Conservation (phyloP, 2,113 vertebrate genomes). For the Motacilla alba region DNA sequence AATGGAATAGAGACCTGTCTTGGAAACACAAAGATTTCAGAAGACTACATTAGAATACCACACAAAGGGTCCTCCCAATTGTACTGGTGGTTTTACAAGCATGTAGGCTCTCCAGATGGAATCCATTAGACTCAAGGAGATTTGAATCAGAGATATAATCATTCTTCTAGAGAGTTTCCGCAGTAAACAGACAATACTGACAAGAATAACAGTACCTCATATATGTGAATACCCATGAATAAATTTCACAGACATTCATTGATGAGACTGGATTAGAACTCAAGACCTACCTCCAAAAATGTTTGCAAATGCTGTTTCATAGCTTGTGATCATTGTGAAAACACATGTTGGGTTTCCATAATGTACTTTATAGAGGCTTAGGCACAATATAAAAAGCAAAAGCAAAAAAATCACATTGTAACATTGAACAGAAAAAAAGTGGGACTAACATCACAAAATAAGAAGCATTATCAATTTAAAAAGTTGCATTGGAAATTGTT, state of each 20-base stretch:
- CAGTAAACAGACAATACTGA: background rate
- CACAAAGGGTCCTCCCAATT: background rate
- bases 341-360: background rate
- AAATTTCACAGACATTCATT: background rate
- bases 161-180: background rate
- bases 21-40: background rate
- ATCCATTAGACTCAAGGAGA: background rate
- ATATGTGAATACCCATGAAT: background rate
- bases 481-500: background rate
- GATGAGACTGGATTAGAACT: background rate
- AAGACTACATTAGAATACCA: background rate
- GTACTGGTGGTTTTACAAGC: background rate
- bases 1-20: background rate
- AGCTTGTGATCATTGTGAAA: background rate
- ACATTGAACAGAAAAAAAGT: background rate
- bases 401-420: background rate
- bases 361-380: background rate
- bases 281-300: background rate
- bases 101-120: background rate
- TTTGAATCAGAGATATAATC: background rate
- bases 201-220: background rate
- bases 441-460: background rate
- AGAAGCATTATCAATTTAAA: background rate
- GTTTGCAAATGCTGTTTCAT: background rate
- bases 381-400: background rate